Base-by-base conservation (phyloP, 2,113 vertebrate genomes). In the Bufo gargarizans region DNA sequence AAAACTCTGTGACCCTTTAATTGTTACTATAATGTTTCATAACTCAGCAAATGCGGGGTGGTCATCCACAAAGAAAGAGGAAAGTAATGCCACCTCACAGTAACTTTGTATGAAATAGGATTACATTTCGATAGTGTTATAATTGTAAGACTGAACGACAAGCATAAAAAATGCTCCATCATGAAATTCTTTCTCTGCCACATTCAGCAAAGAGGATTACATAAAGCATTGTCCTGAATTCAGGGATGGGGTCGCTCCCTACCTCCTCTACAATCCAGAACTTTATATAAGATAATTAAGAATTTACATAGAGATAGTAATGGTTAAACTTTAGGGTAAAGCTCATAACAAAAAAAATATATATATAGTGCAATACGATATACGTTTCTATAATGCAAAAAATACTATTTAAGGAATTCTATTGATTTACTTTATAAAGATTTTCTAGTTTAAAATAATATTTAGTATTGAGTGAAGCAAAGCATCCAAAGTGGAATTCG, bases 191-290 rank as follows among this genome's bases (percentile, higher is more conserved):
- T 71, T 50, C 63, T 58, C 78, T 77, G 16, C 50, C 20, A 89
- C 80, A 83, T 90, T 89, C 58, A 50, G 59, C 72, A 89, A 89
- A 90, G 89, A 59, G 33, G 83, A 82, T 47, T 84, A 59, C 79
- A 81, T 10, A 78, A 76, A 84, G 43, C 14, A 58, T 47, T 14
- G 3, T 47, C 16, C 43, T 45, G 71, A 45, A 33, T 69, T 33
- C 65, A 55, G 12, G 10, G 50, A 14, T 22, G 6, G 59, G 45
- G 63, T 4, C 7, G 4, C 45, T 12, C 8, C 19, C 5, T 11
- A 7, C 19, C 3, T 20, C 6, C 7, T 71, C 14, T 71, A 8
- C 63, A 8, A n/a, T 65, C 19, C 6, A 65, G 19, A n/a, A n/a
- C 63, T 65, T 17, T 6, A 19, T 69, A 33, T 69, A 2, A 20